phyloP scores from a whole-genome alignment of 2,888 invertebrate genomes.

The Drosophila percnosoma region DNA sequence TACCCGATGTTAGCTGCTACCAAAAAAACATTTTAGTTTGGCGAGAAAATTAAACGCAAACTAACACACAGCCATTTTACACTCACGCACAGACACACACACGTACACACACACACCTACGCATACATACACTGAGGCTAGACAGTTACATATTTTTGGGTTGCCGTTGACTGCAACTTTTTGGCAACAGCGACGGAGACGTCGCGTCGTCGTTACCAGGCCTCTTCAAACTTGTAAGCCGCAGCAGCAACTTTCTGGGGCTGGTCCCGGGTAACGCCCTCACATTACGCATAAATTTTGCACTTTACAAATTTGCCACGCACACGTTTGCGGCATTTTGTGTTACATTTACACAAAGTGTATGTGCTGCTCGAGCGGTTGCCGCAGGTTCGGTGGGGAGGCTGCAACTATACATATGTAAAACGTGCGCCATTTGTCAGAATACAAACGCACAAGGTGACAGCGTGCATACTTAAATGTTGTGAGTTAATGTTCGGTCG shows the following conservation, averaged over 20 bases:
- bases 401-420: constrained; percentile 65
- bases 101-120: neutral
- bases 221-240: constrained; percentile 78
- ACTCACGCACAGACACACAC: constrained; percentile 11
- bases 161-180: constrained; percentile 74
- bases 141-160: constrained; percentile 72
- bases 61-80: constrained; percentile 16
- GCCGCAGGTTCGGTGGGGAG: neutral
- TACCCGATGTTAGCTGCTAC: constrained; percentile 27
- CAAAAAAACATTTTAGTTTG: constrained; percentile 77
- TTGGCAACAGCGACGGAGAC: constrained; percentile 58
- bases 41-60: constrained; percentile 76
- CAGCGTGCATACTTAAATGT: constrained; percentile 31
- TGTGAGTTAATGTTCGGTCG: constrained; percentile 13
- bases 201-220: constrained; percentile 31
- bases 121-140: constrained; percentile 27
- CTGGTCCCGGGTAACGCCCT: constrained; percentile 64
- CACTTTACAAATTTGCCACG: constrained; percentile 81
- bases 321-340: constrained; percentile 81
- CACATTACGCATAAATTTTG: constrained; percentile 81
- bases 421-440: constrained; percentile 77
- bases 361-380: constrained; percentile 1
- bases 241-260: constrained; percentile 35
- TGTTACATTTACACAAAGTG: constrained; percentile 70
- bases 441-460: constrained; percentile 49